phyloP scores from a whole-genome alignment of 1,140 invertebrate species.

The Drosophila novamexicana region DNA sequence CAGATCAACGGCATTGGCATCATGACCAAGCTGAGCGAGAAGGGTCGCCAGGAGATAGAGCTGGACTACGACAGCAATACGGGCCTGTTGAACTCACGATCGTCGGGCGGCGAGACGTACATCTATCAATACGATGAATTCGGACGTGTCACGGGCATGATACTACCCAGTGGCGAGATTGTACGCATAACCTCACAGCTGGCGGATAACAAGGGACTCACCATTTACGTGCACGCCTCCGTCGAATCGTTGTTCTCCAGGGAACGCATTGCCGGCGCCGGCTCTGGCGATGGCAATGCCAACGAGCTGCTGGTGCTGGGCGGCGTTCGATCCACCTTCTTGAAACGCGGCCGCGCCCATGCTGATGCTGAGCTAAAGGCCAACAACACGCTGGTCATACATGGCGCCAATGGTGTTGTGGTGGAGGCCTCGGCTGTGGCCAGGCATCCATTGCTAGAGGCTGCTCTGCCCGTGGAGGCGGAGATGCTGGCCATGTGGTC shows the following conservation, averaged over 20 bases:
- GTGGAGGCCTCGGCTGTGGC: conserved; percentile 91
- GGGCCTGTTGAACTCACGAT: conserved; percentile 91
- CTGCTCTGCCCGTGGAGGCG: conserved; percentile 94
- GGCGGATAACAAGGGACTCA: conserved; percentile 90
- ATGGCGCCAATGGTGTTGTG: conserved; percentile 89
- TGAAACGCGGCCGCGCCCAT: conserved; percentile 87
- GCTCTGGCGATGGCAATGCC: conserved; percentile 82
- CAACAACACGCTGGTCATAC: conserved; percentile 91
- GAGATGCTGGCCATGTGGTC: conserved; percentile 96
- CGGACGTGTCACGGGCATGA: conserved; percentile 92
- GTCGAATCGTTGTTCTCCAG: conserved; percentile 80
- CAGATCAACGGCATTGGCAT: conserved; percentile 95
- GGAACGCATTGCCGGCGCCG: conserved; percentile 47
- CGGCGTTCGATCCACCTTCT: conserved; percentile 86
- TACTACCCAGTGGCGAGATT: conserved; percentile 95
- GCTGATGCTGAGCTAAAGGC: conserved; percentile 90
- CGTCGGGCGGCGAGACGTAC: conserved; percentile 92
- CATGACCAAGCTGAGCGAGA: conserved; percentile 92
- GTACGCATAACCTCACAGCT: conserved; percentile 91
- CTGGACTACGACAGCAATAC: conserved; percentile 93
- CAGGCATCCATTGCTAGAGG: conserved; percentile 93
- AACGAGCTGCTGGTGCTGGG: conserved; percentile 86
- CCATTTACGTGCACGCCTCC: conserved; percentile 87
- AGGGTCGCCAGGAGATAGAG: conserved; percentile 91
- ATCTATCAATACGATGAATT: conserved; percentile 95